Evolutionary conservation across 2,113 vertebrate species (phyloP).

Genomic region (Apistogramma diplotaenia): DNA sequence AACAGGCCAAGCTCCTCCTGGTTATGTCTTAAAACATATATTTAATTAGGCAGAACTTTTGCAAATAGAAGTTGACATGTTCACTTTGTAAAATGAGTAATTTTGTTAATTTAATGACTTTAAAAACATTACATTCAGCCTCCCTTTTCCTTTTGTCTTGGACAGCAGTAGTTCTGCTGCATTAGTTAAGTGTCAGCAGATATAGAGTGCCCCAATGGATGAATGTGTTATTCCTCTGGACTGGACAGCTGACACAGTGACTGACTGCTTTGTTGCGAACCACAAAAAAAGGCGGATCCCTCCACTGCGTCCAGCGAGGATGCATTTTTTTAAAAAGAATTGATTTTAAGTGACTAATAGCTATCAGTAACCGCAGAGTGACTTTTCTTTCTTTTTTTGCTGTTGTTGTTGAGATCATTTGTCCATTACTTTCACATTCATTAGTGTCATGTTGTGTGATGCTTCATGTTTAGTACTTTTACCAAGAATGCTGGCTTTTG

Average conservation of each 20-base stretch:
- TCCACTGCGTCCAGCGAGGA: not conserved
- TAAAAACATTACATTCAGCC: not conserved
- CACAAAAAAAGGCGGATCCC: not conserved
- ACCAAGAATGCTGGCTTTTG: not conserved
- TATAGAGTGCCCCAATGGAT: not conserved
- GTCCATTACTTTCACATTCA: not conserved
- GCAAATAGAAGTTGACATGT: not conserved
- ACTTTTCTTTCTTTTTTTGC: not conserved
- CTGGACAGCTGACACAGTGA: not conserved
- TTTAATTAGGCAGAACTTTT: not conserved
- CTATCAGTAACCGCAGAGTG: not conserved
- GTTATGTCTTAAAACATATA: not conserved
- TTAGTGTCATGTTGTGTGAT: not conserved
- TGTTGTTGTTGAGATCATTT: not conserved
- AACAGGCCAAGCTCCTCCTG: not conserved
- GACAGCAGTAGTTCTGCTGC: not conserved
- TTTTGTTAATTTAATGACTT: not conserved
- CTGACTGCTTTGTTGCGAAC: slow-evolving; percentile 8
- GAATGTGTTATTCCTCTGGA: not conserved
- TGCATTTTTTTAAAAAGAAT: not conserved
- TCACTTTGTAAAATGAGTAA: not conserved
- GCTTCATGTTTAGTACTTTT: not conserved
- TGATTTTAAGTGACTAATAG: slow-evolving; percentile 9
- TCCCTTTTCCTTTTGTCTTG: not conserved
- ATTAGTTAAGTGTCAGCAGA: not conserved